Evolutionary conservation across 2,113 vertebrate species (phyloP), one percentile per base, ranked within the genome.

Genomic region (Opisthocomus hoazin): DNA sequence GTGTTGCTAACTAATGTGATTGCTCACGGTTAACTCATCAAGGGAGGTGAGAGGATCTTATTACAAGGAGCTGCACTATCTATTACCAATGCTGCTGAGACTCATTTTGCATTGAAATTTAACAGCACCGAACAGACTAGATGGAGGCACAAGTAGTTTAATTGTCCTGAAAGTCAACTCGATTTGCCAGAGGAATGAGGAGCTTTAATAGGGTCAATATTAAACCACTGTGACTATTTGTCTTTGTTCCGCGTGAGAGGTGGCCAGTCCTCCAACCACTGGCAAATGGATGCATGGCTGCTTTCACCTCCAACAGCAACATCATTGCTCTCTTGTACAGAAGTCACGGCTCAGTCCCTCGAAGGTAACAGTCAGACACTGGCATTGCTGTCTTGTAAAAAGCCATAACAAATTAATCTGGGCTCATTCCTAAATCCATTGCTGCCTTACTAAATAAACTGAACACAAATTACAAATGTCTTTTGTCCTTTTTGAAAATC

Each of bases 211-310:
- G 41, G n/a, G 27, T 7, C 1, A 0, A 5, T 58, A n/a, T 46
- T 58, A 66, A 93, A 43, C 46, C 17, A 39, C 23, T 34, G 19
- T 41, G 50, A 24, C 10, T 85, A 6, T 53, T 85, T 1, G 0
- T 36, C 41, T 65, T 45, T 3, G 3, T 30, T 41, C 29, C 60
- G 21, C 26, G 5, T 6, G 19, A 75, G 68, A 45, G 21, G 37
- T 57, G 26, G 20, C 30, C 68, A 64, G 39, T 24, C 32, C 39
- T 85, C 22, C 5, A 12, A 0, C 18, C 20, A 4, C 5, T 7
- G 18, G 81, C 24, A 76, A 4, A 7, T 11, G 46, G 54, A n/a
- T 46, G 15, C 10, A 5, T 0, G 3, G 58, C 17, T 78, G 1
- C 29, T 60, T 48, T 63, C 57, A 46, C 10, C 37, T 73, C 63